These are phyloP conservation scores for Electrophaes corylata DNA, from an alignment of 2,888 invertebrate species.

Conservation along the genomic window DNA sequence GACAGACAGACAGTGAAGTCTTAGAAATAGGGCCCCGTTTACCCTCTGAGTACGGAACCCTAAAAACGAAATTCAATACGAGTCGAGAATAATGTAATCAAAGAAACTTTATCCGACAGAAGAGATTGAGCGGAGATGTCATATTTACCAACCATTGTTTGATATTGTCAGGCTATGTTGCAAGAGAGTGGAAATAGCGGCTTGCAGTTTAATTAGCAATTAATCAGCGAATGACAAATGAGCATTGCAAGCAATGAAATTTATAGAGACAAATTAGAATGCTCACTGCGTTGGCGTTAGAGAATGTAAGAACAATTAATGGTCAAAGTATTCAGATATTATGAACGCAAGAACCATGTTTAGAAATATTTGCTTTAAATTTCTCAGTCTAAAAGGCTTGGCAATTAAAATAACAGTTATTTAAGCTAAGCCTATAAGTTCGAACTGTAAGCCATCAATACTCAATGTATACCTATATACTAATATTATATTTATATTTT, in stretches of 20 bases:
- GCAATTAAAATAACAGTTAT: conserved; percentile 1
- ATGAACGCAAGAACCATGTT: conserved; percentile 13
- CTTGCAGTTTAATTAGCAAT: conserved; percentile 35
- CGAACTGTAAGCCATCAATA: no score
- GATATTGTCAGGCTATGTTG: conserved; percentile 27
- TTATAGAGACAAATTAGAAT: conserved; percentile 29
- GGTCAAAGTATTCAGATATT: conserved; percentile 11
- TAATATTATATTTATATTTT: no score
- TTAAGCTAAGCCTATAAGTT: no score
- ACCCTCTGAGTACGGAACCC: no score
- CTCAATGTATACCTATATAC: no score
- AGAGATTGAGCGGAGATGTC: conserved; percentile 56
- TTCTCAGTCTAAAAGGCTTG: conserved; percentile 2
- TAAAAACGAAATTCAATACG: no score
- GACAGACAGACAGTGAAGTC: no score
- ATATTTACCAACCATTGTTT: conserved; percentile 64
- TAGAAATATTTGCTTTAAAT: conserved; percentile 10
- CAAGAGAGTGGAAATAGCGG: conserved; percentile 32
- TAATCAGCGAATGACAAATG: conserved; percentile 32
- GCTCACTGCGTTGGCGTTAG: conserved; percentile 19
- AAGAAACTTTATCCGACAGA: background rate
- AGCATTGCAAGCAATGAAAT: conserved; percentile 22
- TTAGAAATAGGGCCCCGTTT: no score
- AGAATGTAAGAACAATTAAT: conserved; percentile 25
- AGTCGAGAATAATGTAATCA: no score